Conservation (phyloP, 2,888 invertebrate genomes). For the Drosophila gaucha region DNA sequence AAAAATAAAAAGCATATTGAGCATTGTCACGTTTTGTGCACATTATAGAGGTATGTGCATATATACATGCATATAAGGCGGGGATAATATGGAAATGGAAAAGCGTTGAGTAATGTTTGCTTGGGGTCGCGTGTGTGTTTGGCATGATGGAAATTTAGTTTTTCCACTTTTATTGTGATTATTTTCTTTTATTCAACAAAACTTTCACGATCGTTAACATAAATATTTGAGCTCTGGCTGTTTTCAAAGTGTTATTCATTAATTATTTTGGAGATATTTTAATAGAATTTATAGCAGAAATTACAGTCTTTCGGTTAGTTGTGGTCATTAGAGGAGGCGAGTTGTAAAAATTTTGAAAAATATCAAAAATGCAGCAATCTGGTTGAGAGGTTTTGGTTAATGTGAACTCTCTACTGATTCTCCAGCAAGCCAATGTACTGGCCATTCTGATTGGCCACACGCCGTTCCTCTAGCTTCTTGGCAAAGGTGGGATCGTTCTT, state of each 20-base stretch:
- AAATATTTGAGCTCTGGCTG: conserved; percentile 47
- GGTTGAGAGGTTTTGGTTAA: conserved; percentile 13
- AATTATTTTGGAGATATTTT: too few relatives aligned
- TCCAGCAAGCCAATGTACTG: conserved; percentile 86
- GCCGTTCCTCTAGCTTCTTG: conserved; percentile 83
- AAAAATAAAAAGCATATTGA: conserved; percentile 26
- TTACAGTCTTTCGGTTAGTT: conserved; percentile 60
- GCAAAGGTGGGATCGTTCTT: conserved; percentile 84
- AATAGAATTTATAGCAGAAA: conserved; percentile 42
- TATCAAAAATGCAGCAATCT: conserved; percentile 30
- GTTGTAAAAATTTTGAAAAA: conserved; percentile 32
- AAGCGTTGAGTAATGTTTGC: conserved; percentile 55
- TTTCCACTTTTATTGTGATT: conserved; percentile 72
- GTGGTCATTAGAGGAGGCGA: conserved; percentile 1
- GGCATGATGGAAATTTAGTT: conserved; percentile 62
- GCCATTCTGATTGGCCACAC: conserved; percentile 87
- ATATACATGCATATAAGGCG: background rate
- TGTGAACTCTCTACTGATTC: conserved; percentile 60
- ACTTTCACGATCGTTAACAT: conserved; percentile 74
- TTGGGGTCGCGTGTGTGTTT: conserved; percentile 57
- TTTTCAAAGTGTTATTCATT: conserved; percentile 22
- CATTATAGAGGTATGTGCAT: conserved; percentile 18
- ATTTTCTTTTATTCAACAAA: conserved; percentile 49
- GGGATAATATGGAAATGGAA: conserved; percentile 46
- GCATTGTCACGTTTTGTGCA: conserved; percentile 57